A percentile compares a stretch with the other conserved stretches of the same genome.
Conservation (phyloP, 2,113 vertebrate species). For the Ammodramus savannarum region DNA sequence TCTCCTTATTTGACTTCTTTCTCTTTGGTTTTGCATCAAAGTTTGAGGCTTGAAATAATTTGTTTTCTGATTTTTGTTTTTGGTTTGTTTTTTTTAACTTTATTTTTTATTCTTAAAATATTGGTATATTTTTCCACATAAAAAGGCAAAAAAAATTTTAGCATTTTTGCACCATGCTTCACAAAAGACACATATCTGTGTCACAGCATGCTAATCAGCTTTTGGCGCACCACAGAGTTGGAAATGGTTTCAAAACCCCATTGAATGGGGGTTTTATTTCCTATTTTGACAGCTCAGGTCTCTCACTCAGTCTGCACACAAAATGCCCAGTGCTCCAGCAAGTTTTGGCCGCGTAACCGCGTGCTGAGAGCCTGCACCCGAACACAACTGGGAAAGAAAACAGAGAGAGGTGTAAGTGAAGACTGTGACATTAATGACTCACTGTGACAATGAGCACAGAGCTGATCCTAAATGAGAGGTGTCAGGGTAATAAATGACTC, state of each 20-base stretch:
- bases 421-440: not conserved
- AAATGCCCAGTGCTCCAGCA: not conserved
- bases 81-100: not conserved
- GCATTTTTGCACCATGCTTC: not conserved
- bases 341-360: accelerated
- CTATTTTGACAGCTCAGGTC: not conserved
- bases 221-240: not conserved
- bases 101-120: not conserved
- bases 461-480: not conserved
- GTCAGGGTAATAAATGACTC: not conserved
- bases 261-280: not conserved
- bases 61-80: not conserved
- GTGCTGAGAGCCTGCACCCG: not conserved
- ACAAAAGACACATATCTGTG: not conserved
- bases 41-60: not conserved
- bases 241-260: not conserved
- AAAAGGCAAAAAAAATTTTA: not conserved
- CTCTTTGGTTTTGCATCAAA: not conserved
- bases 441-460: not conserved
- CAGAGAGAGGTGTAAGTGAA: not conserved
- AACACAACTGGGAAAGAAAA: not conserved
- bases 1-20: not conserved
- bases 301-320: not conserved
- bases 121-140: not conserved
- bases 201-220: not conserved